Conservation (phyloP, 2,113 vertebrate genomes). For the Corythaeola cristata region DNA sequence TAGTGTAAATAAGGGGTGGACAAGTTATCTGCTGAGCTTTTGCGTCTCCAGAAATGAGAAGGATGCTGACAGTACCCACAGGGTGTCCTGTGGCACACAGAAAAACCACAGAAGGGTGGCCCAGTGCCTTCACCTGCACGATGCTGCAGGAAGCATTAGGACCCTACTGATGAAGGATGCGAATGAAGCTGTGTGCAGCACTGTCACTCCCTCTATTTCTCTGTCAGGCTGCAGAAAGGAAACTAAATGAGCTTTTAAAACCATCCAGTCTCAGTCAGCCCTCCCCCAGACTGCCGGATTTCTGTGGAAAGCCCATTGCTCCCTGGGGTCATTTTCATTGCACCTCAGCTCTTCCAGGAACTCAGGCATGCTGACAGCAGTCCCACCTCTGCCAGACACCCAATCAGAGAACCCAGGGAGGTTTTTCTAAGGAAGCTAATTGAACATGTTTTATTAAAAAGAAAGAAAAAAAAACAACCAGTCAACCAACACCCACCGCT, state of each 20-base stretch:
- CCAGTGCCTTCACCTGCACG: not conserved
- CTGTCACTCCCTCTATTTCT: not conserved
- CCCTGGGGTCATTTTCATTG: constrained; percentile 58
- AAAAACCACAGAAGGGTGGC: not conserved
- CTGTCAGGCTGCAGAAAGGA: not conserved
- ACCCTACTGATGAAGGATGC: not conserved
- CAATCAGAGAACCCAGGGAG: not conserved
- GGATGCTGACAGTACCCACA: not conserved
- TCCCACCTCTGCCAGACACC: constrained; percentile 35
- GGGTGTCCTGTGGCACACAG: not conserved
- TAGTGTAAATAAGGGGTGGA: not conserved
- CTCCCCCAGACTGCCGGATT: constrained; percentile 2
- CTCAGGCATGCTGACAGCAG: constrained; percentile 34
- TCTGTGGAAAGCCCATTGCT: constrained; percentile 41
- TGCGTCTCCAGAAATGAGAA: not conserved
- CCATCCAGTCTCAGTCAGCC: not conserved
- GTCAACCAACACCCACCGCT: not conserved
- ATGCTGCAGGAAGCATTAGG: not conserved
- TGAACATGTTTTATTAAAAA: constrained; percentile 27
- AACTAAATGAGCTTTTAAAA: constrained; percentile 9
- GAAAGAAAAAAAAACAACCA: not conserved
- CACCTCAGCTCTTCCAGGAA: constrained; percentile 64
- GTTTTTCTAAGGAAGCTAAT: constrained; percentile 23
- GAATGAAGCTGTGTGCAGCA: not conserved
- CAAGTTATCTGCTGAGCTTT: not conserved